Percentiles rank a stretch among this genome's conserved stretches.
phyloP scores from a whole-genome alignment of 2,888 invertebrate genomes.

The Drosophila mayaguana region DNA sequence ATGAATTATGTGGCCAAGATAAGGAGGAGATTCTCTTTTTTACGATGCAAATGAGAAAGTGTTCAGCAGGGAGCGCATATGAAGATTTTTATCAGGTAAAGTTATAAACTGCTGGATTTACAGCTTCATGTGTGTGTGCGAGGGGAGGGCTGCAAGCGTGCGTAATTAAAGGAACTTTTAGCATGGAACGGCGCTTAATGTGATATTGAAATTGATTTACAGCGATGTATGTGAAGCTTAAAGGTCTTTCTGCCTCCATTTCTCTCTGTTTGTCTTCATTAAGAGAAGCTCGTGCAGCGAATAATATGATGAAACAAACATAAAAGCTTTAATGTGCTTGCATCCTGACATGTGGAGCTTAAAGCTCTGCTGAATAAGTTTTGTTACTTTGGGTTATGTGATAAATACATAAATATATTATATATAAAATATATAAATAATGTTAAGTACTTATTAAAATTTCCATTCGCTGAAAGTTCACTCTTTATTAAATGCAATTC shows the following conservation, averaged over 20 bases:
- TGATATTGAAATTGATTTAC: neutral
- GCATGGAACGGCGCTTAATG: neutral
- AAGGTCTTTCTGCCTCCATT: neutral
- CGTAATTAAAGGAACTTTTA: neutral
- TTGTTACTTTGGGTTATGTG: neutral
- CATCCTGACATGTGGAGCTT: neutral
- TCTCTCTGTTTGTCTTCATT: neutral
- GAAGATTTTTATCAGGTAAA: slow-evolving; percentile 32
- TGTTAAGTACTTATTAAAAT: neutral
- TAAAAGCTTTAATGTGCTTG: slow-evolving; percentile 2
- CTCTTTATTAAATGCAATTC: neutral
- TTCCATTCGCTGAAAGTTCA: neutral
- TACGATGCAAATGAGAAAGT: slow-evolving; percentile 37
- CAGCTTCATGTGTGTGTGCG: neutral
- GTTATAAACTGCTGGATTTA: neutral
- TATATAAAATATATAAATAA: too few relatives aligned
- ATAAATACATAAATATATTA: neutral
- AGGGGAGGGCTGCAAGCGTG: too few relatives aligned
- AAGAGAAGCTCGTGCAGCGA: neutral
- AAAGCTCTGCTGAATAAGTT: neutral
- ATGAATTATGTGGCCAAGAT: slow-evolving; percentile 62
- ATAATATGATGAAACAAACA: neutral
- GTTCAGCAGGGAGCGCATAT: neutral
- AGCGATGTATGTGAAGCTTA: neutral
- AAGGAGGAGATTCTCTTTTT: slow-evolving; percentile 15